These are phyloP conservation scores for Ditylenchus weischeri DNA, from an alignment of 2,888 invertebrate species.

Conservation along the genomic window DNA sequence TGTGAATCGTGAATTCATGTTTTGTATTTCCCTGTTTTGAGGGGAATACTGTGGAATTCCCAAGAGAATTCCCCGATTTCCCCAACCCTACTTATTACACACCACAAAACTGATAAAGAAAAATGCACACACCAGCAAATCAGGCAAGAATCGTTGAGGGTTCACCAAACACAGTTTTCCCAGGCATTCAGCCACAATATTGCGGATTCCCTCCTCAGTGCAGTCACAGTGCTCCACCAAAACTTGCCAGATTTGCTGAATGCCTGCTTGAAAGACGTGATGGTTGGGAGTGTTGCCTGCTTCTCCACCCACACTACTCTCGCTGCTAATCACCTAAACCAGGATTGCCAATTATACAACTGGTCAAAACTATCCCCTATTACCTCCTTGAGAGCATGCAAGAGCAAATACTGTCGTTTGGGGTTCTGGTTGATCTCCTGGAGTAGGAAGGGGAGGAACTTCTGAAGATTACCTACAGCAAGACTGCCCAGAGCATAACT, in stretches of 20 bases:
- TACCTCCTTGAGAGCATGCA: constrained; percentile 97
- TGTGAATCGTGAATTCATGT: too few species aligned
- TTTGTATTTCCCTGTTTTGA: too few species aligned
- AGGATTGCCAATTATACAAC: not conserved
- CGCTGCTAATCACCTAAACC: constrained; percentile 28
- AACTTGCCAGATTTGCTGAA: constrained; percentile 63
- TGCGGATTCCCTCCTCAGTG: constrained; percentile 93
- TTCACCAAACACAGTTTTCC: constrained; percentile 90
- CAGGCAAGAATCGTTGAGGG: constrained; percentile 80
- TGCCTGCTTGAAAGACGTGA: constrained; percentile 16
- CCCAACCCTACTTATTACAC: not conserved
- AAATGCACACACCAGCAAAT: constrained; percentile 70
- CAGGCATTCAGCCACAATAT: constrained; percentile 96
- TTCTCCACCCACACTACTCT: constrained; percentile 22
- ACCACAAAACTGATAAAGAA: not conserved
- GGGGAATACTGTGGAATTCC: too few species aligned
- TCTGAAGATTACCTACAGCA: constrained; percentile 87
- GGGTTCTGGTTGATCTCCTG: constrained; percentile 89
- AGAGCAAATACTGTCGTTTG: constrained; percentile 85
- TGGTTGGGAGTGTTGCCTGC: not conserved
- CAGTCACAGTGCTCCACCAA: constrained; percentile 92
- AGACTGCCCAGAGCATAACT: constrained; percentile 91
- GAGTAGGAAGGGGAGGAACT: constrained; percentile 73
- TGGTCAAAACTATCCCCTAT: not conserved
- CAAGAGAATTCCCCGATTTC: too few species aligned